A percentile compares a stretch with the other conserved stretches of the same genome.
These are phyloP conservation scores for Hylia prasina DNA, from an alignment of 2,113 vertebrate species.

Conservation along the genomic window DNA sequence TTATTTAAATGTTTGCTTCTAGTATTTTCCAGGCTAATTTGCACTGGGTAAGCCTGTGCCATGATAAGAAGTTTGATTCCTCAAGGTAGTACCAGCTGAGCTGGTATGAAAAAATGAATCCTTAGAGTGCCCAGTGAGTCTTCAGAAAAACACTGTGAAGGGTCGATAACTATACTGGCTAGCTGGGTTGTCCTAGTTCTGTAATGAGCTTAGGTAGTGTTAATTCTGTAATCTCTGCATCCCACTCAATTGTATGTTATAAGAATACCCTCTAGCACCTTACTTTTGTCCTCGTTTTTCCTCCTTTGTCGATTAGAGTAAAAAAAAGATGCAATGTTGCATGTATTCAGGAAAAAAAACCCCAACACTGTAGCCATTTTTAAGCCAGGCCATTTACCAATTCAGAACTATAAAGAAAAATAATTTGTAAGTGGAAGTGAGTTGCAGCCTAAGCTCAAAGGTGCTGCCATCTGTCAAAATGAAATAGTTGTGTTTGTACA, in stretches of 20 bases:
- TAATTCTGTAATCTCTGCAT: neutral
- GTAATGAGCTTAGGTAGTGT: neutral
- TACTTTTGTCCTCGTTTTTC: neutral
- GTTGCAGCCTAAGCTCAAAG: neutral
- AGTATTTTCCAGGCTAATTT: neutral
- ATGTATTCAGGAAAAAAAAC: neutral
- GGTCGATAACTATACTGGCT: neutral
- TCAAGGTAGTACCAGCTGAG: neutral
- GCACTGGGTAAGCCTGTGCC: neutral
- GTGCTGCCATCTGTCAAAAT: neutral
- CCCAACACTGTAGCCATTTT: neutral
- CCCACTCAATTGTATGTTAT: neutral
- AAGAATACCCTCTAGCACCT: neutral
- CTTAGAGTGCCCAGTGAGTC: neutral
- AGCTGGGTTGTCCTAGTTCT: neutral
- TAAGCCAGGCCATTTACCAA: neutral
- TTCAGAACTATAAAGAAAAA: neutral
- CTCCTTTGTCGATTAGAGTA: neutral
- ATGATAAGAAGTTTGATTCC: neutral
- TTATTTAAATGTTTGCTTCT: neutral
- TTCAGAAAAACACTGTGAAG: neutral
- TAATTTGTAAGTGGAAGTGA: neutral
- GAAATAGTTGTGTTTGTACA: constrained; percentile 1
- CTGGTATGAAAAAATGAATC: neutral
- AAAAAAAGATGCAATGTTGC: neutral